These are phyloP conservation scores for Drosophila robusta DNA, from an alignment of 2,888 invertebrate genomes.

Conservation along the genomic window DNA sequence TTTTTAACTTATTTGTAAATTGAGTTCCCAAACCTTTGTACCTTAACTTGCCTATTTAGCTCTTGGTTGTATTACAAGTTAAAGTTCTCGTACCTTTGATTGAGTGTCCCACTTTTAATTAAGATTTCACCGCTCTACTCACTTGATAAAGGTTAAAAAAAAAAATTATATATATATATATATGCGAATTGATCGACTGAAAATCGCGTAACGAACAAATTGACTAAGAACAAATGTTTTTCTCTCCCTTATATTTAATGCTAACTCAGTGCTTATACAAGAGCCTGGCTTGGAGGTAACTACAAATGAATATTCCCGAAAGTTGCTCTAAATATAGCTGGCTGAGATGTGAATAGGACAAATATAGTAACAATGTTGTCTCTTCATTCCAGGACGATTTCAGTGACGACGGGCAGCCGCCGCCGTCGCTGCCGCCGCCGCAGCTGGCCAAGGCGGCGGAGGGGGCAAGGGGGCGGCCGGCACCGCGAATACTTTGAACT, in stretches of 20 bases:
- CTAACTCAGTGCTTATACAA: slow-evolving; percentile 83
- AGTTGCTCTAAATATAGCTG: too few species aligned
- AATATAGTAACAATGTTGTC: background rate
- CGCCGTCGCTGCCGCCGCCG: slow-evolving; percentile 80
- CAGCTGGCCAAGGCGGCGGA: slow-evolving; percentile 47
- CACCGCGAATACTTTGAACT: slow-evolving; percentile 87
- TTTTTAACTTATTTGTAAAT: slow-evolving; percentile 8
- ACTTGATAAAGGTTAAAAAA: slow-evolving; percentile 27
- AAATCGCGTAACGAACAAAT: slow-evolving; percentile 6
- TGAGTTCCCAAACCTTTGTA: background rate
- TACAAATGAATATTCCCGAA: background rate
- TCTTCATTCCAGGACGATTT: slow-evolving; percentile 77
- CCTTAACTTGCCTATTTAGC: slow-evolving; percentile 15
- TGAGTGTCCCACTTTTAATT: slow-evolving; percentile 41
- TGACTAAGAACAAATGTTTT: slow-evolving; percentile 44
- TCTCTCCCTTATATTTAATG: slow-evolving; percentile 74
- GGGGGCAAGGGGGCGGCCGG: slow-evolving; percentile 29
- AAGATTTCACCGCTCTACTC: slow-evolving; percentile 46
- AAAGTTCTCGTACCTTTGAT: slow-evolving; percentile 27
- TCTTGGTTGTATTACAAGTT: slow-evolving; percentile 20
- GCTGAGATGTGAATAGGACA: background rate
- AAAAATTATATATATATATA: too few species aligned
- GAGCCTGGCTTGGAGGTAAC: slow-evolving; percentile 84
- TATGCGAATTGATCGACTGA: slow-evolving; percentile 7
- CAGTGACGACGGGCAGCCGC: slow-evolving; percentile 81